phyloP scores from a whole-genome alignment of 2,888 invertebrate genomes.

The Disparrhopalites patrizii region DNA sequence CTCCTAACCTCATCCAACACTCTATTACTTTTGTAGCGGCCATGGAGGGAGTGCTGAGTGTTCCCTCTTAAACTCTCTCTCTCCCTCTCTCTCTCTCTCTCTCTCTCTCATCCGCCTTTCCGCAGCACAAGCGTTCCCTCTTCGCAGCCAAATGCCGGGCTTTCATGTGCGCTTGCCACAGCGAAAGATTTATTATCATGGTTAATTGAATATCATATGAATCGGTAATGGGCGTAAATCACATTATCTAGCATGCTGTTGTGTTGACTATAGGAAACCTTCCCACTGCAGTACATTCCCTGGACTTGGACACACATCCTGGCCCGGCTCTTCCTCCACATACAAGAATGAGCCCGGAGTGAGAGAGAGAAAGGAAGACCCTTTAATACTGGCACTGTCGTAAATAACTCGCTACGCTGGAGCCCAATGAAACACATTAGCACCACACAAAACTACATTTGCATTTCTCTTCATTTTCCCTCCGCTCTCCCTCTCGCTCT shows the following conservation, averaged over 20 bases:
- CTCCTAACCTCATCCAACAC: conserved; percentile 25
- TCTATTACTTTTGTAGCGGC: not conserved
- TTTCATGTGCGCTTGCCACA: conserved; percentile 19
- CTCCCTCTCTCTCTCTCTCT: not conserved
- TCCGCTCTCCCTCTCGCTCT: too few species aligned
- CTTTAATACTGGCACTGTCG: not conserved
- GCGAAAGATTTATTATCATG: conserved; percentile 43
- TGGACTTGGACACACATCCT: not conserved
- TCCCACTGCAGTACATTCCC: not conserved
- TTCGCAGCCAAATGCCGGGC: not conserved
- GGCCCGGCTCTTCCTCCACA: not conserved
- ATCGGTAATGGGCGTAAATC: conserved; percentile 45
- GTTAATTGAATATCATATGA: conserved; percentile 48
- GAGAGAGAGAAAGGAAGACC: not conserved
- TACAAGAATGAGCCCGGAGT: not conserved
- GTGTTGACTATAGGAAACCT: not conserved
- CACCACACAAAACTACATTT: conserved; percentile 13
- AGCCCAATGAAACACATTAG: conserved; percentile 23
- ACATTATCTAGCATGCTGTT: conserved; percentile 32
- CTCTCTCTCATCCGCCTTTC: not conserved
- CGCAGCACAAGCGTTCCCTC: conserved; percentile 24
- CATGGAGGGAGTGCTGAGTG: too few species aligned
- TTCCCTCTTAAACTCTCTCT: not conserved
- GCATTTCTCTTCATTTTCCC: too few species aligned
- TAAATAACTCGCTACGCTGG: conserved; percentile 1